Conservation (phyloP, 2,888 invertebrate species). For the Lithophane semibrunnea region DNA sequence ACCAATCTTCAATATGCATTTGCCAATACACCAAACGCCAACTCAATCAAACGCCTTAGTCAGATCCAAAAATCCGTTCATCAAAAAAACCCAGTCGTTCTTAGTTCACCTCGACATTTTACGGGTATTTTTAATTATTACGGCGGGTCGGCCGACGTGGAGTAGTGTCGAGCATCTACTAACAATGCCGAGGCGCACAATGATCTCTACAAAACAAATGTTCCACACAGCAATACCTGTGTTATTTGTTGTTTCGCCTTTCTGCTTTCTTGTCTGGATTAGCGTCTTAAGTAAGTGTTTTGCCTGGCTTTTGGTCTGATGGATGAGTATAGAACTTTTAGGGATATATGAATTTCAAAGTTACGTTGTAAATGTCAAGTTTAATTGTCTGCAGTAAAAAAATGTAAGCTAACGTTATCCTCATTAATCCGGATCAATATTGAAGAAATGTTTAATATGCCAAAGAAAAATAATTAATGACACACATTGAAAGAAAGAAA, state of each 20-base stretch:
- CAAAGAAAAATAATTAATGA: not conserved
- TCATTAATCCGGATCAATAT: not conserved
- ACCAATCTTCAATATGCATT: not conserved
- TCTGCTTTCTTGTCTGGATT: slow-evolving; percentile 54
- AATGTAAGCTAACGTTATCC: not conserved
- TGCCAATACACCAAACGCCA: not conserved
- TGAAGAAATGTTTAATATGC: not conserved
- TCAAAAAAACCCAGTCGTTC: slow-evolving; percentile 28
- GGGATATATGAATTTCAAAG: too few species aligned
- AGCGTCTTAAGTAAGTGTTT: slow-evolving; percentile 49
- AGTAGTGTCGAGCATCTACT: slow-evolving; percentile 66
- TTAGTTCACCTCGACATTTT: slow-evolving; percentile 58
- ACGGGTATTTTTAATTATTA: slow-evolving; percentile 70
- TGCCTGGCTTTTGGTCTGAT: slow-evolving; percentile 1
- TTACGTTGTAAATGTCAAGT: not conserved
- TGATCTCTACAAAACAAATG: slow-evolving; percentile 68
- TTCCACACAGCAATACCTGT: slow-evolving; percentile 50
- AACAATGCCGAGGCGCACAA: slow-evolving; percentile 67
- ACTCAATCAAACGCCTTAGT: slow-evolving; percentile 22
- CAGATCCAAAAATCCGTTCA: slow-evolving; percentile 19
- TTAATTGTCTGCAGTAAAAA: not conserved
- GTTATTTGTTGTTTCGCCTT: slow-evolving; percentile 56
- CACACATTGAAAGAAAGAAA: not conserved
- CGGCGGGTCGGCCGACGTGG: slow-evolving; percentile 58
- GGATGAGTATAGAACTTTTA: not conserved